Base-by-base conservation (phyloP, 2,888 invertebrate genomes). In the Colletes collaris region DNA sequence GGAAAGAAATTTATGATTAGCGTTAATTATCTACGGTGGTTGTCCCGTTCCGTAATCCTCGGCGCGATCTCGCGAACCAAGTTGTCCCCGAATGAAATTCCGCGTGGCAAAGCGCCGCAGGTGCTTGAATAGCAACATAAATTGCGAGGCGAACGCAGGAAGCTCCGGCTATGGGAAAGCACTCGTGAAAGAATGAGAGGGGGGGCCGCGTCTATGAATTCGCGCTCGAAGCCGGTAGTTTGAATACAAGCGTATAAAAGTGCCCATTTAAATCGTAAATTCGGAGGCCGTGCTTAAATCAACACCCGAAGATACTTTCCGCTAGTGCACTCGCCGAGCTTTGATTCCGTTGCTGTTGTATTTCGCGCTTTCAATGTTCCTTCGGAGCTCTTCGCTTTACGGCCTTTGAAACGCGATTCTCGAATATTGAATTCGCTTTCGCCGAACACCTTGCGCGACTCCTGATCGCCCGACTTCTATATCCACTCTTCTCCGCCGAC, bases 221-320 rank as follows among this genome's bases (percentile, higher is more conserved):
- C 81, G 70, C 85, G 70, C 86, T 77, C 69, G 79, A 86, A 83
- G 59, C 55, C 49, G 56, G 53, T 46, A 37, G 16, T n/a, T 55
- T 56, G 69, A 67, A 78, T 77, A 73, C 67, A 59, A 69, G 69
- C 63, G 71, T 69, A 72, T 67, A 81, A 83, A 85, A 83, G 78
- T 85, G 81, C 60, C 50, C 68, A 60, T 37, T 64, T 64, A 70
- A 82, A 85, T 71, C 78, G 66, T 85, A 85, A 85, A 85, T 85
- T 80, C 68, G 71, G 58, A 50, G 55, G 37, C 16, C 58, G 63
- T 52, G 75, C 79, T 78, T 83, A 74, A 78, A 72, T 74, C 75
- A 81, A 81, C 68, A 78, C 63, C 71, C 60, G 66, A 78, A 85
- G 79, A 71, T 59, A 71, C 71, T 85, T 81, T 76, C 56, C 72